Evolutionary conservation across 2,797 vertebrate genomes (phyloP), one percentile per base, ranked within the genome.

Genomic region (Poeciliopsis paucimaculata): DNA sequence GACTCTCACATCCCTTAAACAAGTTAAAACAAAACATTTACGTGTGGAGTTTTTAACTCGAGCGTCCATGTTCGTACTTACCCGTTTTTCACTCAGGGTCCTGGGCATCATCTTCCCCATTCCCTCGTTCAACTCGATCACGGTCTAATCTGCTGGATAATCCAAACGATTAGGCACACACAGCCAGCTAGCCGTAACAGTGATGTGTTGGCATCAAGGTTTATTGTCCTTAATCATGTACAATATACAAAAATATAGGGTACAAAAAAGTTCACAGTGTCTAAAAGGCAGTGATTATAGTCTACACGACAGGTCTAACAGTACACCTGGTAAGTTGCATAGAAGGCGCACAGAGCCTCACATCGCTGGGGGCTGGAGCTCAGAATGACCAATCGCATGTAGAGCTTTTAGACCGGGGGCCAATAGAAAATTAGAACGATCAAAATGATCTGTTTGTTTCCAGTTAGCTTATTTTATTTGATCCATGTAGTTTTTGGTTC

Each of bases 211-310:
- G 94, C 95, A 95, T 96, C 94, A 95, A 94, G 92, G 93, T 95
- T 95, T 98, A 97, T 97, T 97, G 94, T 96, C 96, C 93, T 97
- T 97, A 96, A 96, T 96, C 96, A 96, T 97, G 96, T 97, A 97
- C 97, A 97, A 97, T 97, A 96, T 98, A 98, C 96, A 98, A 97
- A 98, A 98, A 98, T 97, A 97, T 96, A 97, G 95, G 96, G 96
- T 97, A 97, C 94, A 96, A 97, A 90, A 96, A 95, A 96, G 96
- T 97, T 97, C 97, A 98, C 97, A 98, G 97, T 97, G 97, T 97
- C 96, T 97, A 97, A 97, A 96, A 97, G 97, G 97, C 97, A 98
- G 97, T 97, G 97, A 96, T 97, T 96, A 97, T 95, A 96, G 95
- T 97, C 96, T 96, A 96, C 94, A 95, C 95, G 94, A 96, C 96